Base-by-base conservation (phyloP, 2,888 invertebrate species). In the Muschampia plurimacula region DNA sequence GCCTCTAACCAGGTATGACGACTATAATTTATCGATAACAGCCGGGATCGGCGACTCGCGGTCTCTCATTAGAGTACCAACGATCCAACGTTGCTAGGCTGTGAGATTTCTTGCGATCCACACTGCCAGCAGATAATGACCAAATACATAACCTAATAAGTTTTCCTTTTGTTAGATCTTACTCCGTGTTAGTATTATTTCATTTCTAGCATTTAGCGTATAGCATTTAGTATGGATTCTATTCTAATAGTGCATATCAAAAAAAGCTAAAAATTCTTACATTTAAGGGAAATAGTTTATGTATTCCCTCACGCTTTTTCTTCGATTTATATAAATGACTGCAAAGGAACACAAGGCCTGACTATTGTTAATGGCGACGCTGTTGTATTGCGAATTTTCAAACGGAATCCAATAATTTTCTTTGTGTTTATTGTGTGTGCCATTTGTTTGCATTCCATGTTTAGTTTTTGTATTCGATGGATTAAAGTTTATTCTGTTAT, bases 391-490 rank as follows among this genome's bases (percentile, higher is more conserved):
- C 55, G 77, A 83, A 81, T 80, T 79, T 79, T 74, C 77, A 78
- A 78, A 77, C 77, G 69, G 77, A 73, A 80, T 80, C 77, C 82
- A 81, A 82, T 81, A 79, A 75, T 77, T 76, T 77, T 74, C 77
- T 78, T 76, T 78, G 75, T 75, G 74, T 77, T 74, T 72, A 74
- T 70, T 62, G 62, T 57, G 66, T 69, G 36, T 36, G 68, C 73
- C 62, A 52, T 44, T 64, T 64, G 74, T 74, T 74, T 67, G 67
- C 57, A 60, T 64, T 36, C 71, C 46, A 59, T 73, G 73, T 67
- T 69, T 44, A 63, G 62, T 69, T 71, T 67, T 68, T 74, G 55
- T 62, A 39, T 62, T 52, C 36, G 69, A 69, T 13, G 49, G 62
- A 69, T 49, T 60, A 62, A 68, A 62, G 46, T 39, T 55, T 39